Evolutionary conservation across 2,113 vertebrate species (phyloP).

Genomic region (Pao palembangensis): DNA sequence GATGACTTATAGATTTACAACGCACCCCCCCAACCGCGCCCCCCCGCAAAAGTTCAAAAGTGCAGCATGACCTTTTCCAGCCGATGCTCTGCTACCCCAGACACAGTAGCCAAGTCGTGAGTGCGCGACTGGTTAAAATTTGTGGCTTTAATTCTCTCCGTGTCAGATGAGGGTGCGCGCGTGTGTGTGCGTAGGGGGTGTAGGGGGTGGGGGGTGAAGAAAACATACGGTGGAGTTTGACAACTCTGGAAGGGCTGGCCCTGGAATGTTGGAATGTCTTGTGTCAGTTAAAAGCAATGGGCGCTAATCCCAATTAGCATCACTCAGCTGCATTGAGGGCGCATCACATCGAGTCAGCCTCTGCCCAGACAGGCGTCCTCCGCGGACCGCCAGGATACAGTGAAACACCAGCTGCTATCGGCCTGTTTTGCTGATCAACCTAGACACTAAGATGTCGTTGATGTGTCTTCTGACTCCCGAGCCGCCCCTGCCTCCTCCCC

Average conservation of each 20-base stretch:
- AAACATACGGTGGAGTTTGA: constrained; percentile 61
- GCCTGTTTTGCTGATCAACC: constrained; percentile 69
- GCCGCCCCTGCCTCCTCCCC: constrained; percentile 45
- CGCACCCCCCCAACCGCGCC: constrained; percentile 3
- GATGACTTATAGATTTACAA: constrained; percentile 45
- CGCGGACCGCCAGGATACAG: constrained; percentile 44
- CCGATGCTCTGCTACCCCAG: constrained; percentile 1
- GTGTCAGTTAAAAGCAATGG: constrained; percentile 58
- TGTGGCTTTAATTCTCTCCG: no score
- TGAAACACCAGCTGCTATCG: constrained; percentile 67
- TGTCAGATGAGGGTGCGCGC: no score
- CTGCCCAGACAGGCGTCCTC: constrained; percentile 63
- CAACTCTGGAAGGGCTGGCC: constrained; percentile 35
- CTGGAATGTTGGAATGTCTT: constrained; percentile 54
- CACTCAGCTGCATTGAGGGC: constrained; percentile 45
- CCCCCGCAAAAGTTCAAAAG: constrained; percentile 65
- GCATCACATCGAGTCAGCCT: constrained; percentile 66
- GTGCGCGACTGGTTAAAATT: no score
- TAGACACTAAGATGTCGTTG: constrained; percentile 69
- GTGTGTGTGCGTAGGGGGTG: no score
- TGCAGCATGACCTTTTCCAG: constrained; percentile 59
- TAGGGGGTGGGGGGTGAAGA: constrained; percentile 1
- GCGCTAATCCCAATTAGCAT: constrained; percentile 72
- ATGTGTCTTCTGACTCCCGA: constrained; percentile 64
- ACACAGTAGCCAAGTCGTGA: neutral